phyloP scores from a whole-genome alignment of 2,888 invertebrate genomes.

The Drosophila ezoana region DNA sequence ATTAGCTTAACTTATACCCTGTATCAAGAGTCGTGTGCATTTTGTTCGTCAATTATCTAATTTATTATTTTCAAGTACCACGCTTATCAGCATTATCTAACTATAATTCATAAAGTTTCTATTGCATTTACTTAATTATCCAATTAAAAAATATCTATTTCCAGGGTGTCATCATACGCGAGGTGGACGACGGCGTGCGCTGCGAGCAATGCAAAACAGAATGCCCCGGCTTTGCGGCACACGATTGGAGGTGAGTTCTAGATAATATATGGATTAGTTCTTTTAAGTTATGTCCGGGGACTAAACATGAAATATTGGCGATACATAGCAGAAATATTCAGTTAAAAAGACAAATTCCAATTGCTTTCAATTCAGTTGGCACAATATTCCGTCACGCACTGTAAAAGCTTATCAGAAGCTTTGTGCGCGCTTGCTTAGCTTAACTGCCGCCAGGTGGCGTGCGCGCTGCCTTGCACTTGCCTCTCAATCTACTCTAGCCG shows the following conservation, averaged over 20 bases:
- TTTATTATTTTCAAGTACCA: background rate
- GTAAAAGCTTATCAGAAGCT: constrained; percentile 63
- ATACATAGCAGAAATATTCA: no score
- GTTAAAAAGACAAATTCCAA: no score
- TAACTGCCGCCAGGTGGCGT: constrained; percentile 42
- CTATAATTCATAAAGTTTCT: background rate
- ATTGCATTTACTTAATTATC: constrained; percentile 15
- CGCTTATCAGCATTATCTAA: constrained; percentile 5
- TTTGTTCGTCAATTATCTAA: constrained; percentile 7
- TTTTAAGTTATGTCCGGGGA: no score
- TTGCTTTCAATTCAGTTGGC: background rate
- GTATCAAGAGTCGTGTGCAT: background rate
- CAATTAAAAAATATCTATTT: constrained; percentile 74
- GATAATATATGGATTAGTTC: background rate
- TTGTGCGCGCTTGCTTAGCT: background rate
- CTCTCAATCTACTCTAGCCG: constrained; percentile 1
- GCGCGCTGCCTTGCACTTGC: background rate
- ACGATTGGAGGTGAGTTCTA: constrained; percentile 94
- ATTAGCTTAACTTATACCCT: background rate
- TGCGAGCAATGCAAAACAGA: constrained; percentile 93
- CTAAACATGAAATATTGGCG: no score
- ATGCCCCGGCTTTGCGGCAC: constrained; percentile 93
- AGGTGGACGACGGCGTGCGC: constrained; percentile 92
- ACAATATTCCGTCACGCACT: constrained; percentile 39
- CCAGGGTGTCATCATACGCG: constrained; percentile 94